Percentiles rank a stretch among this genome's conserved stretches.
phyloP scores from a whole-genome alignment of 1,140 invertebrate genomes.

The Drosophila erecta region DNA sequence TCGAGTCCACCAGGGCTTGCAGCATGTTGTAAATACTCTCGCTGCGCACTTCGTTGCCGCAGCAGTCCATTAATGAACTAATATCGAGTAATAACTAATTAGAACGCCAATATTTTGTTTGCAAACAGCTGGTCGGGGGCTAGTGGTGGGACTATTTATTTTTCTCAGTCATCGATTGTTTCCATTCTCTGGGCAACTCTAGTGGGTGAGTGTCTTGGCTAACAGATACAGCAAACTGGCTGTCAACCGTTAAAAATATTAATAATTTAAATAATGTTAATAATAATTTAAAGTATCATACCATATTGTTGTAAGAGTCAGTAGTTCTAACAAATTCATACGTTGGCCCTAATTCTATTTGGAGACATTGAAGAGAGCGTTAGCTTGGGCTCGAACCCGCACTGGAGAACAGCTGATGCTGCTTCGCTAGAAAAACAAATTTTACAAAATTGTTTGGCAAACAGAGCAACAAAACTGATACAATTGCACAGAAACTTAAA shows the following conservation, averaged over 20 bases:
- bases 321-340: too few relatives aligned
- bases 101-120: slow-evolving; percentile 44
- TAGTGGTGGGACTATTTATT: neutral
- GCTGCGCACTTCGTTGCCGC: slow-evolving; percentile 73
- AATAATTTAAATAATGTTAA: too few relatives aligned
- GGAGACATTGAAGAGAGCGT: neutral
- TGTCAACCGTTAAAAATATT: too few relatives aligned
- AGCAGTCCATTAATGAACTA: slow-evolving; percentile 72
- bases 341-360: neutral
- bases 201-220: neutral
- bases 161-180: neutral
- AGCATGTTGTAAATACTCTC: slow-evolving; percentile 80
- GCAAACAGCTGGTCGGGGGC: slow-evolving; percentile 44
- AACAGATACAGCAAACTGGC: neutral
- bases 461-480: neutral
- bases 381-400: neutral
- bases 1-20: slow-evolving; percentile 75
- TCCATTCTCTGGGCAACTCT: neutral
- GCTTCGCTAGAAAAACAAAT: neutral
- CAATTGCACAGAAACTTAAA: neutral
- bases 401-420: neutral
- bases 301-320: too few relatives aligned
- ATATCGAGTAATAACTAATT: slow-evolving; percentile 34
- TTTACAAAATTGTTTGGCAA: neutral
- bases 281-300: too few relatives aligned